phyloP scores from a whole-genome alignment of 2,797 vertebrate genomes.

The Muraenolepis orangiensis region DNA sequence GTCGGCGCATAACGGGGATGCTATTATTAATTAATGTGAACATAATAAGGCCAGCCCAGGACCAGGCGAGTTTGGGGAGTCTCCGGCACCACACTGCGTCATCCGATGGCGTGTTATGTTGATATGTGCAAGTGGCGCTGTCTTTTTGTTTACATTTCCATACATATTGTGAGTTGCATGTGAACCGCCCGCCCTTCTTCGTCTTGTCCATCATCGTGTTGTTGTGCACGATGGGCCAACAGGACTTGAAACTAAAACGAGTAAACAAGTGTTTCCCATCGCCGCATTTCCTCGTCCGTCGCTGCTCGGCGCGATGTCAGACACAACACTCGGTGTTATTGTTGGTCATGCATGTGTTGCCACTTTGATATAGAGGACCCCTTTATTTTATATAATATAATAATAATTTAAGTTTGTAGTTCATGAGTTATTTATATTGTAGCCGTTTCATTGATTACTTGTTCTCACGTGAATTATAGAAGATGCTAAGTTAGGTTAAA shows the following conservation, averaged over 20 bases:
- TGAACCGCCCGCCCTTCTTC: background rate
- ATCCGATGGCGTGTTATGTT: slow-evolving; percentile 42
- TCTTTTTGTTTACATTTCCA: background rate
- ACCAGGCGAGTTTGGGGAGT: slow-evolving; percentile 12
- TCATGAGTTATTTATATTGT: background rate
- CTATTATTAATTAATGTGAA: slow-evolving; percentile 21
- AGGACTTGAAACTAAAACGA: background rate
- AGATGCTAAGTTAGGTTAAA: too few relatives aligned
- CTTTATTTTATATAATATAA: background rate
- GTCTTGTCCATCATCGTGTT: background rate
- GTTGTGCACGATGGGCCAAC: background rate
- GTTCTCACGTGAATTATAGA: too few relatives aligned
- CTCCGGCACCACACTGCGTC: slow-evolving; percentile 64
- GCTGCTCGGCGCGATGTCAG: background rate
- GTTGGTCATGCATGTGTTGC: background rate
- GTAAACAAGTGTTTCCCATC: slow-evolving; percentile 1
- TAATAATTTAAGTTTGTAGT: background rate
- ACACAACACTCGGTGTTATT: background rate
- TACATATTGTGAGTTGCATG: background rate
- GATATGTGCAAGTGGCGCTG: slow-evolving; percentile 5
- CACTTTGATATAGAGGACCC: background rate
- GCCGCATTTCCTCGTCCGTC: background rate
- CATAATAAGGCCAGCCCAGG: slow-evolving; percentile 27
- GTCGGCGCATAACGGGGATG: slow-evolving; percentile 4
- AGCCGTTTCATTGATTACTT: background rate